phyloP scores from a whole-genome alignment of 2,888 invertebrate species.

The Orchesella flavescens region DNA sequence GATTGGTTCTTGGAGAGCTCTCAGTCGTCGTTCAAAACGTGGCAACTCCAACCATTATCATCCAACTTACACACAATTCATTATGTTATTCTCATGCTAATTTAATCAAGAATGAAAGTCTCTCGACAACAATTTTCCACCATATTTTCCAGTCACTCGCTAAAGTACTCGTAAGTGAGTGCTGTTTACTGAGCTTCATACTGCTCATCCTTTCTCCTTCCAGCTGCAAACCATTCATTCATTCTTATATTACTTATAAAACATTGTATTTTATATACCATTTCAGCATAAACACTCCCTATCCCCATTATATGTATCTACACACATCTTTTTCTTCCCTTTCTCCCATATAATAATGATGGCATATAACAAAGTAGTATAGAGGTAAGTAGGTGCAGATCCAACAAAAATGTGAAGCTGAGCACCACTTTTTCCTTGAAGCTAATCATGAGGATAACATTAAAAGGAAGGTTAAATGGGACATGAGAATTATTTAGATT shows the following conservation, averaged over 20 bases:
- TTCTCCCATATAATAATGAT: too few relatives aligned
- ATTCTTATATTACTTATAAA: not conserved
- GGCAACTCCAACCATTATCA: slow-evolving; percentile 64
- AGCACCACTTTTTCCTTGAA: slow-evolving; percentile 30
- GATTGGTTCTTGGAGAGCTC: slow-evolving; percentile 61
- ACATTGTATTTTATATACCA: too few relatives aligned
- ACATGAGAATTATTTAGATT: not conserved
- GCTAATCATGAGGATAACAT: slow-evolving; percentile 31
- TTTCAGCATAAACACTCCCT: not conserved
- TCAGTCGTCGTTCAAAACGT: slow-evolving; percentile 63
- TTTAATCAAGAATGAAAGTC: slow-evolving; percentile 67
- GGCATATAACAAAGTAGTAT: too few relatives aligned
- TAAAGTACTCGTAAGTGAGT: slow-evolving; percentile 6
- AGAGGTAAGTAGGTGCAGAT: not conserved
- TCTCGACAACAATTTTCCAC: slow-evolving; percentile 64
- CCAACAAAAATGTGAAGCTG: slow-evolving; percentile 33
- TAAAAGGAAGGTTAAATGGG: slow-evolving; percentile 16
- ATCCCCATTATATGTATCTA: not conserved
- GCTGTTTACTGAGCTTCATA: slow-evolving; percentile 1
- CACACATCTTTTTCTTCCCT: not conserved
- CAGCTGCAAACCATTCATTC: not conserved
- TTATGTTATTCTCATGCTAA: slow-evolving; percentile 68
- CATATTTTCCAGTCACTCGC: slow-evolving; percentile 23
- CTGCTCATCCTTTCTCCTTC: slow-evolving; percentile 3
- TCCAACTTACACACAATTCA: slow-evolving; percentile 66